Percentiles rank a stretch among this genome's conserved stretches.
These are phyloP conservation scores for Phoebastria nigripes DNA, from an alignment of 2,797 vertebrate species.

Conservation along the genomic window DNA sequence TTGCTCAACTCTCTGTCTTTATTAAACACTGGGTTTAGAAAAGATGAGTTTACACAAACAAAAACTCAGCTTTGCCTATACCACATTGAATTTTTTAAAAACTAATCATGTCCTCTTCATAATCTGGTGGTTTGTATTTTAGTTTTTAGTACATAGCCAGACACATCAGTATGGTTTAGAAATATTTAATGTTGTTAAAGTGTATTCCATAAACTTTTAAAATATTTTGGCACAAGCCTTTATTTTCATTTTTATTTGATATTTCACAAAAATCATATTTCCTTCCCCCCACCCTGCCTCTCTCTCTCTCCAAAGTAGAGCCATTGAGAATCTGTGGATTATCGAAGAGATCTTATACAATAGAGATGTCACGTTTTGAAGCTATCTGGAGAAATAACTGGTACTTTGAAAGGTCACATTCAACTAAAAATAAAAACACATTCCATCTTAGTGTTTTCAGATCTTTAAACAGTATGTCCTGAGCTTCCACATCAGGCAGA, in stretches of 20 bases:
- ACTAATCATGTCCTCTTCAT: not conserved
- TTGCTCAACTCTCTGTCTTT: slow-evolving; percentile 12
- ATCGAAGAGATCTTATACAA: not conserved
- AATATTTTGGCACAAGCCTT: not conserved
- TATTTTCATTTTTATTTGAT: not conserved
- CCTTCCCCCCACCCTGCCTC: fast-evolving
- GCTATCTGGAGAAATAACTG: not conserved
- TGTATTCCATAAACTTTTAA: not conserved
- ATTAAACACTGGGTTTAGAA: slow-evolving; percentile 20
- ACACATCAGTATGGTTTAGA: not conserved
- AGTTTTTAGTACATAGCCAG: not conserved
- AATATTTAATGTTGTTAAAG: not conserved
- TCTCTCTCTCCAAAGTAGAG: not conserved
- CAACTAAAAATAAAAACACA: not conserved
- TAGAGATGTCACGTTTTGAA: not conserved
- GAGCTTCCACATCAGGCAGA: not conserved
- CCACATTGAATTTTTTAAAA: not conserved
- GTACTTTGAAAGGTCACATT: not conserved
- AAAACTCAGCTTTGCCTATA: not conserved
- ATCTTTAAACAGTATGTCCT: not conserved
- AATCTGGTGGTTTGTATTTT: not conserved
- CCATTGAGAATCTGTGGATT: not conserved
- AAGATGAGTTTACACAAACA: not conserved
- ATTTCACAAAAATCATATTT: not conserved
- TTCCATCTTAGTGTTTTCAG: not conserved